Evolutionary conservation across 2,113 vertebrate genomes (phyloP).

Genomic region (Hypanus sabinus): DNA sequence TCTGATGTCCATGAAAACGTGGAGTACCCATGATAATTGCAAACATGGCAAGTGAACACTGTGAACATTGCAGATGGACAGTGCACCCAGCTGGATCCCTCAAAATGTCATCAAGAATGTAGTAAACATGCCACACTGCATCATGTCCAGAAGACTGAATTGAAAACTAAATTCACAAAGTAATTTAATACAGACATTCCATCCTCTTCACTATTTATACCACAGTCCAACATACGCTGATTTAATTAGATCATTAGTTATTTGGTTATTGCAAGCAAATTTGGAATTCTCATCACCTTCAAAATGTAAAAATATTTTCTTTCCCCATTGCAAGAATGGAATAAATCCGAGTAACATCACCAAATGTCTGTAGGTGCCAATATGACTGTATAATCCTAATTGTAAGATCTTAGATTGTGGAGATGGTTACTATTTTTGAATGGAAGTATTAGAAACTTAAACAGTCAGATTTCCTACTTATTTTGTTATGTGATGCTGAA

Average conservation of each 20-base stretch:
- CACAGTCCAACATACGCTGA: not conserved
- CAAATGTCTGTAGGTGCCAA: not conserved
- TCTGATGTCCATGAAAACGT: slow-evolving; percentile 22
- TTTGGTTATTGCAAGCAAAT: not conserved
- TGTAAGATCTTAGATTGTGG: not conserved
- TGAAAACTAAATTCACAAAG: not conserved
- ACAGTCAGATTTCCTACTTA: not conserved
- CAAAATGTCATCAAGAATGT: slow-evolving; percentile 40
- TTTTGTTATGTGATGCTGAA: not conserved
- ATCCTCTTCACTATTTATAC: not conserved
- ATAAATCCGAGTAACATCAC: not conserved
- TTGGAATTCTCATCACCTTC: not conserved
- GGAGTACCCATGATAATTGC: not conserved
- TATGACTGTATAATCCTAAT: not conserved
- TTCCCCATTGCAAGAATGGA: not conserved
- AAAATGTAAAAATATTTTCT: not conserved
- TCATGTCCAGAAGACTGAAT: slow-evolving; percentile 42
- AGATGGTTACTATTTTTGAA: not conserved
- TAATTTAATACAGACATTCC: not conserved
- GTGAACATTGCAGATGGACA: slow-evolving; percentile 1
- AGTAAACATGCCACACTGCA: slow-evolving; percentile 47
- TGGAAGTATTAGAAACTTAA: not conserved
- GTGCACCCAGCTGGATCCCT: slow-evolving; percentile 28
- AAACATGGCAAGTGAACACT: too few relatives aligned
- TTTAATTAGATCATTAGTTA: not conserved